Evolutionary conservation across 2,797 vertebrate species (phyloP).

Genomic region (Okamejei kenojei): DNA sequence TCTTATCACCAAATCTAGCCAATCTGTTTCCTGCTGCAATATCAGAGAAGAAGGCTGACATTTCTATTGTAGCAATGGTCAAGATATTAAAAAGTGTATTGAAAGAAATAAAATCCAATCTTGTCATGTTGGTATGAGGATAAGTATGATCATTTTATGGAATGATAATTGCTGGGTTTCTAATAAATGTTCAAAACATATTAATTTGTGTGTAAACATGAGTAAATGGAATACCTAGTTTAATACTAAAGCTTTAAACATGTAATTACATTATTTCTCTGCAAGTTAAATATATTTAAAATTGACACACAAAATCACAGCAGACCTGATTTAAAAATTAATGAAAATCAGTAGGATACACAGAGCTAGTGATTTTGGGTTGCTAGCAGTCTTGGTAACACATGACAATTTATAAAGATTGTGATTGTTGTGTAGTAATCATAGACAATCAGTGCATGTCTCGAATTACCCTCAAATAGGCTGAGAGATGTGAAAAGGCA

Average conservation of each 20-base stretch:
- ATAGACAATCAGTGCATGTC: neutral
- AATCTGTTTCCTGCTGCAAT: neutral
- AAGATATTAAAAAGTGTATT: neutral
- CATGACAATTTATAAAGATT: neutral
- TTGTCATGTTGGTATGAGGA: neutral
- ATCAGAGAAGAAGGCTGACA: neutral
- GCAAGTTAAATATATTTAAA: neutral
- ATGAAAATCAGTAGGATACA: neutral
- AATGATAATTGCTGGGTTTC: neutral
- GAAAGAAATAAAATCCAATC: neutral
- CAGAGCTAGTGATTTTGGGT: neutral
- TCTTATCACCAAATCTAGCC: neutral
- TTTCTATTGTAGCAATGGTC: neutral
- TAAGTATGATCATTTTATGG: neutral
- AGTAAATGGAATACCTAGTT: neutral
- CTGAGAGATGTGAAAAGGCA: neutral
- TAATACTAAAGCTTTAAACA: neutral
- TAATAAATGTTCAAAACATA: neutral
- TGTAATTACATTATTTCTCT: slow-evolving; percentile 12
- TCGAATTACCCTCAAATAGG: neutral
- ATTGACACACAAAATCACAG: neutral
- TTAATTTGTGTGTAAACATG: neutral
- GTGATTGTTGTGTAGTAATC: neutral
- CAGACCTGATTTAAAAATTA: neutral
- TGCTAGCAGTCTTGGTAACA: neutral